A percentile compares a stretch with the other conserved stretches of the same genome.
Conservation (phyloP, 2,888 invertebrate species). For the Caenorhabditis zanzibari region DNA sequence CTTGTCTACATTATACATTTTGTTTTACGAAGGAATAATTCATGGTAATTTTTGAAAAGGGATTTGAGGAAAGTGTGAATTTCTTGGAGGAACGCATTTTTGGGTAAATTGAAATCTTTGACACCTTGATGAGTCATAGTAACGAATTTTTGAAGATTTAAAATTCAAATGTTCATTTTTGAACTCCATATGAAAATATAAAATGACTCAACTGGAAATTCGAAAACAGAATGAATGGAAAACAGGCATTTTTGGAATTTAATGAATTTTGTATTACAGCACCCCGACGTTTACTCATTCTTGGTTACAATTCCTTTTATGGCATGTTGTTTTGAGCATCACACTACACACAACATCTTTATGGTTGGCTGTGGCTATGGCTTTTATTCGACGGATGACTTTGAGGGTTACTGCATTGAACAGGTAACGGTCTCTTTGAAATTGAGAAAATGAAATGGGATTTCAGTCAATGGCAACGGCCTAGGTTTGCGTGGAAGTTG, state of each 20-base stretch:
- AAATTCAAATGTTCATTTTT: not conserved
- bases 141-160: no score
- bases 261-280: conserved; percentile 66
- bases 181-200: not conserved
- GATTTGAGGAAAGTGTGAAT: not conserved
- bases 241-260: not conserved
- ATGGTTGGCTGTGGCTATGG: conserved; percentile 83
- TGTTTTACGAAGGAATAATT: conserved; percentile 69
- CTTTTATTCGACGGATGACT: conserved; percentile 82
- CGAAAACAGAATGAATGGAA: not conserved
- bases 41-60: conserved; percentile 62
- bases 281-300: conserved; percentile 76
- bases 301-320: conserved; percentile 80
- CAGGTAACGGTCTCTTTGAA: conserved; percentile 69
- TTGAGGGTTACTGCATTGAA: conserved; percentile 76
- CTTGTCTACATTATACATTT: conserved; percentile 81
- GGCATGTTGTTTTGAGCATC: conserved; percentile 80
- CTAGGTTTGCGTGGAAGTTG: conserved; percentile 78
- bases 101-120: not conserved
- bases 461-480: conserved; percentile 78
- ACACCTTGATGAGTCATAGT: no score
- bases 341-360: conserved; percentile 81
- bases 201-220: not conserved
- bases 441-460: not conserved
- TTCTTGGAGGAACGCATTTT: no score